Evolutionary conservation across 2,797 vertebrate species (phyloP), one percentile per base, ranked within the genome.

Genomic region (Muscicapa comitata): DNA sequence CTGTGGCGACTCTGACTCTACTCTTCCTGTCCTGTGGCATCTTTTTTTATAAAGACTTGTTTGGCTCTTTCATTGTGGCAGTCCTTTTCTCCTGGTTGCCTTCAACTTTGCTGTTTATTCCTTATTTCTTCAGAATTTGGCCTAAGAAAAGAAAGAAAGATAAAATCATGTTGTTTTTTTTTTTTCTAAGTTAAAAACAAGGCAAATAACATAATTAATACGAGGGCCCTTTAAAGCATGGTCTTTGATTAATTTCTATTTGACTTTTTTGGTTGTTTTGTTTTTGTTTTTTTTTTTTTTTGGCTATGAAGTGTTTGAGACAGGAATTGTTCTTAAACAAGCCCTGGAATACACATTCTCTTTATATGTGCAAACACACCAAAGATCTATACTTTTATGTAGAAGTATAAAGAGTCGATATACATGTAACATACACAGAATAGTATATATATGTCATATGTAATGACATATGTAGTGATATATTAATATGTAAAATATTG

Each of bases 281-380:
- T 14, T 25, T 26, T 29, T 35, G 35, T 48, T 19, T 57, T 37
- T 51, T 25, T 61, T 28, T 58, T 47, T 43, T 17, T 51, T 33
- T 18, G 9, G 1, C 15, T 50, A 4, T 53, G 55, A 75, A 26
- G 4, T 66, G 1, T 47, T 55, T 84, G 57, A 61, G 47, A 48
- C 2, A 23, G 23, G 7, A 51, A 28, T 17, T 65, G 20, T 53
- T 82, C 31, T 51, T 73, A 86, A 77, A 31, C 3, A 8, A 84
- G 13, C 2, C 23, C 16, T 33, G 5, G 19, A 71, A 50, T 43
- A 42, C 3, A 1, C 8, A 9, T 42, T 68, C 86, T 86, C 83
- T 63, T 38, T 17, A 1, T 45, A 10, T 43, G 13, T 51, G 11
- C 8, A 25, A 62, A 28, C 10, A 31, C 2, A 23, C 2, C 0